Evolutionary conservation across 2,888 invertebrate species (phyloP).

Genomic region (Bhutanitis thaidina): DNA sequence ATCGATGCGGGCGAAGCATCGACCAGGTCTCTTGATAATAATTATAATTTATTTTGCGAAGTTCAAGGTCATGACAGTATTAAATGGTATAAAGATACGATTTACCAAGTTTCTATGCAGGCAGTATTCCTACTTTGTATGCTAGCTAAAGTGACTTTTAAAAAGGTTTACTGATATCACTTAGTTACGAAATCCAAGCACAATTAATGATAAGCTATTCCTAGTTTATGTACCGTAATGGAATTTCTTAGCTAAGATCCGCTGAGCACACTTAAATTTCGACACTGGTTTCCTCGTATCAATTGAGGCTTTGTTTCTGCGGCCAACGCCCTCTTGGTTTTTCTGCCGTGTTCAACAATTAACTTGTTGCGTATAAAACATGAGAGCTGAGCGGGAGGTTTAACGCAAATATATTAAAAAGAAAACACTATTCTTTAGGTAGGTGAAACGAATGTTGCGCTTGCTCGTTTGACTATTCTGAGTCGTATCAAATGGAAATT

Average conservation of each 20-base stretch:
- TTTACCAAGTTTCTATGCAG: no score
- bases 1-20: background rate
- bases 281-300: conserved; percentile 59
- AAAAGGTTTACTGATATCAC: background rate
- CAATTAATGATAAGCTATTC: conserved; percentile 12
- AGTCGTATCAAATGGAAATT: no score
- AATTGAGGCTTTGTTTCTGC: conserved; percentile 70
- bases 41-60: background rate
- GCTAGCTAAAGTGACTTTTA: background rate
- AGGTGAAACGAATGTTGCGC: no score
- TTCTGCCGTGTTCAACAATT: conserved; percentile 48
- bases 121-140: no score
- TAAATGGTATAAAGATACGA: no score
- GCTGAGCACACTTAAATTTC: conserved; percentile 48
- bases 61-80: background rate
- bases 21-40: background rate
- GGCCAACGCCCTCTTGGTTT: conserved; percentile 58
- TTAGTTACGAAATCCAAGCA: conserved; percentile 3
- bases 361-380: conserved; percentile 28
- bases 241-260: conserved; percentile 45
- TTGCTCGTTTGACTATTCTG: no score
- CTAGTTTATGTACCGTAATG: conserved; percentile 31
- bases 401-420: no score
- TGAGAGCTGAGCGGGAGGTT: conserved; percentile 31
- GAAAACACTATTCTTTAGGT: no score